These are phyloP conservation scores for Spongia lamella DNA, from an alignment of 37 sponge, comb jelly and placozoan species.

Conservation along the genomic window DNA sequence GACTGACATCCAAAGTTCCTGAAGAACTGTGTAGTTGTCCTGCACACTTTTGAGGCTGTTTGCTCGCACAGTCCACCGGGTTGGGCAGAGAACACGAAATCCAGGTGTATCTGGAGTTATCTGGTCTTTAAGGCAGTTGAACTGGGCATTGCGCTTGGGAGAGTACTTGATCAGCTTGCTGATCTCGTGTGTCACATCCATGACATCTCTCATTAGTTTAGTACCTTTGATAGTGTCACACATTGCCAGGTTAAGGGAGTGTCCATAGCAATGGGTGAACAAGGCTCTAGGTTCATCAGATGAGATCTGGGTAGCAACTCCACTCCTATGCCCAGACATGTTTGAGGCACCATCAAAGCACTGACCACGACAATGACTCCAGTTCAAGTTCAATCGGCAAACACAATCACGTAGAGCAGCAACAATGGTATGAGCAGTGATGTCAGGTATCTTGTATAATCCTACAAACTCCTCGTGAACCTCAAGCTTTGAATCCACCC, in stretches of 20 bases:
- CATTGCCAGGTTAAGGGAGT: conserved; percentile 23
- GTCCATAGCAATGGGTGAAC: conserved; percentile 12
- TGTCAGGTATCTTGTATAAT: conserved; percentile 1
- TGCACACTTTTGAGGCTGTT: conserved; percentile 17
- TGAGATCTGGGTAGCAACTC: conserved; percentile 3
- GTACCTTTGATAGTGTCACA: conserved; percentile 6
- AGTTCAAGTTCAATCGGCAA: background rate
- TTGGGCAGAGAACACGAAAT: conserved; percentile 23
- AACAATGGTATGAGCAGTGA: background rate
- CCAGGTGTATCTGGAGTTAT: conserved; percentile 17
- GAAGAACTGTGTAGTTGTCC: conserved; percentile 9
- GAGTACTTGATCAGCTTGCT: conserved; percentile 19
- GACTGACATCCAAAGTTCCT: background rate
- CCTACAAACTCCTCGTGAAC: conserved; percentile 44
- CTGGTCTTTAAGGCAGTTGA: background rate
- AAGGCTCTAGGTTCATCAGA: conserved; percentile 5
- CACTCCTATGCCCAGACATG: conserved; percentile 1
- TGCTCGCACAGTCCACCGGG: conserved; percentile 26
- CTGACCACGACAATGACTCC: conserved; percentile 1
- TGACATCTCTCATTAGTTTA: conserved; percentile 3
- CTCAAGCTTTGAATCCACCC: conserved; percentile 14
- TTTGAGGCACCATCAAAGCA: conserved; percentile 32
- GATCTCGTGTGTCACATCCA: conserved; percentile 20
- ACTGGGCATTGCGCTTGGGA: background rate
- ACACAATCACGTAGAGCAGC: background rate